A percentile compares a stretch with the other conserved stretches of the same genome.
These are phyloP conservation scores for Scaptomyza parva DNA, from an alignment of 2,888 invertebrate genomes.

Conservation along the genomic window DNA sequence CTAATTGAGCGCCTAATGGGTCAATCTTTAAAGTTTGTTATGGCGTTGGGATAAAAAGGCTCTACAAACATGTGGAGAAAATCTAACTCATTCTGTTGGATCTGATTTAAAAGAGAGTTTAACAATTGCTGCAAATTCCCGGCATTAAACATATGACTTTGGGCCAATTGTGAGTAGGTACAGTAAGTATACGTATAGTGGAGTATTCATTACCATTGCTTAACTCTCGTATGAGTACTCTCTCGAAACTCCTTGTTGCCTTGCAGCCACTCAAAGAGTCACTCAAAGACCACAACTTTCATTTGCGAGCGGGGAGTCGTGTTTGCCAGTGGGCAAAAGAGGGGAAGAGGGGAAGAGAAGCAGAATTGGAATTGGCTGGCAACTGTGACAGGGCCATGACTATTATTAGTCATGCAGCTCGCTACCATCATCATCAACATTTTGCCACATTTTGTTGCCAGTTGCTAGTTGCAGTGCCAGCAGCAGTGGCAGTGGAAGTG, in stretches of 20 bases:
- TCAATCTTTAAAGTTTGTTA: not conserved
- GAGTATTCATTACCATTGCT: slow-evolving; percentile 38
- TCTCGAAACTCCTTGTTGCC: slow-evolving; percentile 19
- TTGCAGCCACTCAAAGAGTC: slow-evolving; percentile 28
- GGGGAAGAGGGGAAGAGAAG: slow-evolving; percentile 1
- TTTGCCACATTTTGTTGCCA: slow-evolving; percentile 27
- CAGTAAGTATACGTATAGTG: not conserved
- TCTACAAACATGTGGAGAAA: no score
- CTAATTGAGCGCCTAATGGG: slow-evolving; percentile 50
- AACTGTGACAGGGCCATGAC: slow-evolving; percentile 63
- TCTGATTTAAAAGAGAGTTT: no score
- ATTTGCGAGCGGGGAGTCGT: slow-evolving; percentile 22
- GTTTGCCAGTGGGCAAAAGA: slow-evolving; percentile 30
- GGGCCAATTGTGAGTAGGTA: slow-evolving; percentile 1
- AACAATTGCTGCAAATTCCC: slow-evolving; percentile 3
- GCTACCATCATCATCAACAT: slow-evolving; percentile 47
- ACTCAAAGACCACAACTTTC: slow-evolving; percentile 41
- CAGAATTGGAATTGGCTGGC: slow-evolving; percentile 25
- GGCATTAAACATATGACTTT: slow-evolving; percentile 8
- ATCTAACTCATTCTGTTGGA: not conserved
- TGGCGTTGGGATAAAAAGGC: not conserved
- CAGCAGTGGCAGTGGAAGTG: no score
- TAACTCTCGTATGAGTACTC: slow-evolving; percentile 19
- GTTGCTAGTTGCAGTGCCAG: no score
- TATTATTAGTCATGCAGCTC: slow-evolving; percentile 62